A percentile compares a stretch with the other conserved stretches of the same genome.
These are phyloP conservation scores for Alethe castanea DNA, from an alignment of 2,113 vertebrate genomes.

Conservation along the genomic window DNA sequence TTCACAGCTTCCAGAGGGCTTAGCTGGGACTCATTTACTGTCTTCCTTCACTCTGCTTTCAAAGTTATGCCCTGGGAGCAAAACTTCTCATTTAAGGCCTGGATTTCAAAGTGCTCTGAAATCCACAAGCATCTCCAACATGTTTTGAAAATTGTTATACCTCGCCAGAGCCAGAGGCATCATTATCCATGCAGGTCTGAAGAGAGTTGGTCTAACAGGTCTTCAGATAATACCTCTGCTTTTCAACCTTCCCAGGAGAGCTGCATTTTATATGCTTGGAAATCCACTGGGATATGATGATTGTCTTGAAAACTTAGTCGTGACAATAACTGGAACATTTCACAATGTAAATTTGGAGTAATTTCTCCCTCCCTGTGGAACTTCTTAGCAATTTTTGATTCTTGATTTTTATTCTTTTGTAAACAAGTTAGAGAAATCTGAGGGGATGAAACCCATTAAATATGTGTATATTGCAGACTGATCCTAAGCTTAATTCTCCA, in stretches of 20 bases:
- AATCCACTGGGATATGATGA: neutral
- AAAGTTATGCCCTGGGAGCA: slow-evolving; percentile 58
- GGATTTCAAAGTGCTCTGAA: slow-evolving; percentile 50
- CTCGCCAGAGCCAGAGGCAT: slow-evolving; percentile 14
- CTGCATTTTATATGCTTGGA: neutral
- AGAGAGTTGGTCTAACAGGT: slow-evolving; percentile 13
- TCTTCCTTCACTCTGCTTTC: slow-evolving; percentile 45
- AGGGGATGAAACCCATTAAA: neutral
- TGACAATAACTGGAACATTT: neutral
- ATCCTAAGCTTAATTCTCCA: neutral
- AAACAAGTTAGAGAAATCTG: neutral
- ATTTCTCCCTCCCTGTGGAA: neutral
- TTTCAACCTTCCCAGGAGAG: neutral
- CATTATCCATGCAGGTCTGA: slow-evolving; percentile 6
- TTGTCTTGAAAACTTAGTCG: neutral
- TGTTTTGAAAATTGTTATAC: slow-evolving; percentile 40
- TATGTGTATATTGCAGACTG: neutral
- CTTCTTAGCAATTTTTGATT: neutral
- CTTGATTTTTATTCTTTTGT: neutral
- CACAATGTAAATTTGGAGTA: neutral
- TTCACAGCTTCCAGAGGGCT: slow-evolving; percentile 13
- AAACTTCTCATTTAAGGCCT: slow-evolving; percentile 40
- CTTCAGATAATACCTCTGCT: neutral
- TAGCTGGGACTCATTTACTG: slow-evolving; percentile 24
- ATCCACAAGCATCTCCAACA: slow-evolving; percentile 48